A percentile compares a stretch with the other conserved stretches of the same genome.
Conservation (phyloP, 2,113 vertebrate species). For the Nicator chloris region DNA sequence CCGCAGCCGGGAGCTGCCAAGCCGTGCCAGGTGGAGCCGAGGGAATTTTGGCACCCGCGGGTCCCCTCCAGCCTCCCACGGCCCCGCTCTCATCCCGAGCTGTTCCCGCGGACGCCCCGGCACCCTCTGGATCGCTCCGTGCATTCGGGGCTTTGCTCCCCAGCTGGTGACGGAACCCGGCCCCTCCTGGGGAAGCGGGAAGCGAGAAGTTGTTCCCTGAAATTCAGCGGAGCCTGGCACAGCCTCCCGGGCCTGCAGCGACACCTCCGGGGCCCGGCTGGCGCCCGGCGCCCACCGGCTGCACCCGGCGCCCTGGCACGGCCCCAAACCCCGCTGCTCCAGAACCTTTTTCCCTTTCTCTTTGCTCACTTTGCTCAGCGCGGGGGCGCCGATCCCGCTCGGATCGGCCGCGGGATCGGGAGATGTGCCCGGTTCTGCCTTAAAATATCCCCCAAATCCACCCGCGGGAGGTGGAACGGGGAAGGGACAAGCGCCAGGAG, state of each 20-base stretch:
- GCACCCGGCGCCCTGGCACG: background rate
- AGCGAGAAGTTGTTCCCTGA: background rate
- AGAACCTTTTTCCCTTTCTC: background rate
- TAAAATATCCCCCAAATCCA: background rate
- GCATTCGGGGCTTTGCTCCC: background rate
- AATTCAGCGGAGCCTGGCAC: background rate
- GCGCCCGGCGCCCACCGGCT: background rate
- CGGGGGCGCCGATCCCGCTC: background rate
- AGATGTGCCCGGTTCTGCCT: background rate
- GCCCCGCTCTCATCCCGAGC: background rate
- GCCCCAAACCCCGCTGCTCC: background rate
- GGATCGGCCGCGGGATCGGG: fast-evolving
- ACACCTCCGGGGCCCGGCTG: slow-evolving; percentile 16
- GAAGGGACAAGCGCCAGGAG: fast-evolving
- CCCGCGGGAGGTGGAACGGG: fast-evolving
- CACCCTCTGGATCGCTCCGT: background rate
- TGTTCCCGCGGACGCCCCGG: background rate
- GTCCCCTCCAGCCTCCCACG: background rate
- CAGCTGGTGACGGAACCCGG: background rate
- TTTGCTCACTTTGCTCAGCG: background rate
- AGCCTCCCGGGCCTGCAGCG: background rate
- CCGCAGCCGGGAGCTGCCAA: background rate
- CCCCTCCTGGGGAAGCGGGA: background rate
- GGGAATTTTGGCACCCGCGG: background rate
- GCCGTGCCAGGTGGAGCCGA: background rate